Evolutionary conservation across 2,888 invertebrate species (phyloP).

Genomic region (Tetanocera ferruginea): DNA sequence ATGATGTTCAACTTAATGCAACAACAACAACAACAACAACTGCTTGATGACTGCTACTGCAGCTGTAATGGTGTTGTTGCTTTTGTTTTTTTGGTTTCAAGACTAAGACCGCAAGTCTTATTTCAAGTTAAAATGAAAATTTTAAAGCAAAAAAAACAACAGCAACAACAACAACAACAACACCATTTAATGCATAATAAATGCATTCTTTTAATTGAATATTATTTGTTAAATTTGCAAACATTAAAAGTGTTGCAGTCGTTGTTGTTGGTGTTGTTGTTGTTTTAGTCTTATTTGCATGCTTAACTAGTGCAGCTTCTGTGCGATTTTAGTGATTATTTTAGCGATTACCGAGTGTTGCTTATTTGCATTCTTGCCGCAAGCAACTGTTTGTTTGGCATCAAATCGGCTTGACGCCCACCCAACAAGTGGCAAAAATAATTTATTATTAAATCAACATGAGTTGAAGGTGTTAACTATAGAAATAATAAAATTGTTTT

Average conservation of each 20-base stretch:
- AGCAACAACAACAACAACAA: neutral
- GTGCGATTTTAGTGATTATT: slow-evolving; percentile 18
- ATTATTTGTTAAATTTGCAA: slow-evolving; percentile 63
- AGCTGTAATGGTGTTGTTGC: slow-evolving; percentile 19
- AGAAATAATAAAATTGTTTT: no score
- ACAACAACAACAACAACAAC: no score
- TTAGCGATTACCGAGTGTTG: neutral
- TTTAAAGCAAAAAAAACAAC: neutral
- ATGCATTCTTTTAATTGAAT: slow-evolving; percentile 67
- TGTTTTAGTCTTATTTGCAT: slow-evolving; percentile 1
- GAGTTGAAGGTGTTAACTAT: no score
- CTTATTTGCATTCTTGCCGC: slow-evolving; percentile 3
- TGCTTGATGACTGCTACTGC: slow-evolving; percentile 14
- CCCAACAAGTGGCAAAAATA: neutral
- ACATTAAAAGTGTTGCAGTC: slow-evolving; percentile 54
- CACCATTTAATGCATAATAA: slow-evolving; percentile 59
- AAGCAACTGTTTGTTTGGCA: slow-evolving; percentile 7
- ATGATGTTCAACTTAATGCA: slow-evolving; percentile 7
- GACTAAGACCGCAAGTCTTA: neutral
- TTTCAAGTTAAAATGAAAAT: no score
- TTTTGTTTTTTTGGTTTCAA: neutral
- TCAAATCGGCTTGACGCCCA: neutral
- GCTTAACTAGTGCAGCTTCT: slow-evolving; percentile 7
- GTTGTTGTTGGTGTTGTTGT: slow-evolving; percentile 8
- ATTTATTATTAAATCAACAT: no score